These are phyloP conservation scores for Anoura caudifer DNA, from an alignment of 2,113 vertebrate genomes.

Conservation along the genomic window DNA sequence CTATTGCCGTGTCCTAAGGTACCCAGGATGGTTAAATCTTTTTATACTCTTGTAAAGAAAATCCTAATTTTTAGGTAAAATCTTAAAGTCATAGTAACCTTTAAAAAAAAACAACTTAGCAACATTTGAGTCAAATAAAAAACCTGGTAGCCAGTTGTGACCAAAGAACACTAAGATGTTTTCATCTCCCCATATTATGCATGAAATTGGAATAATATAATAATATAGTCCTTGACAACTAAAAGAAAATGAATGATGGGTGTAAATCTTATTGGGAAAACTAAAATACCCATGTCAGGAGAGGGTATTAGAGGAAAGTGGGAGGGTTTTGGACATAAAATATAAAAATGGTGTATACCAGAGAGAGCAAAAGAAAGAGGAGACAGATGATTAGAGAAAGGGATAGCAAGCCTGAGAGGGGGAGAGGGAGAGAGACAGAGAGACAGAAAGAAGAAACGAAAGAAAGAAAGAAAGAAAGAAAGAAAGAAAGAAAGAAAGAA, in stretches of 20 bases:
- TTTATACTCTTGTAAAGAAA: neutral
- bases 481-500: too few relatives aligned
- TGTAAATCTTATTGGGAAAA: neutral
- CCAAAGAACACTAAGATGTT: neutral
- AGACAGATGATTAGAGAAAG: neutral
- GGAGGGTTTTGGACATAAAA: neutral
- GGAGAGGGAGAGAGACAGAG: fast-evolving
- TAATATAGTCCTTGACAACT: neutral
- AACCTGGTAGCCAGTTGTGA: neutral
- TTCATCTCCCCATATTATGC: neutral
- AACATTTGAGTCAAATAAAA: neutral
- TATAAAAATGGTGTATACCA: neutral
- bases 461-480: too few relatives aligned
- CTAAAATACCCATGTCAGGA: neutral
- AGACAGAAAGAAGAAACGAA: neutral
- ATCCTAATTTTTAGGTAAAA: neutral
- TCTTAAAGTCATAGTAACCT: neutral
- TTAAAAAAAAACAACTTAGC: neutral
- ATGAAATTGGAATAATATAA: neutral
- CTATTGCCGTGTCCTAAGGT: neutral
- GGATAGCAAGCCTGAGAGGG: neutral
- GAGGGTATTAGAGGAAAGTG: neutral
- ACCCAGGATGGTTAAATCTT: neutral
- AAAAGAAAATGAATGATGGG: neutral
- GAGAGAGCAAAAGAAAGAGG: neutral